These are phyloP conservation scores for Cyanocitta stelleri DNA, from an alignment of 2,113 vertebrate species.

Conservation along the genomic window DNA sequence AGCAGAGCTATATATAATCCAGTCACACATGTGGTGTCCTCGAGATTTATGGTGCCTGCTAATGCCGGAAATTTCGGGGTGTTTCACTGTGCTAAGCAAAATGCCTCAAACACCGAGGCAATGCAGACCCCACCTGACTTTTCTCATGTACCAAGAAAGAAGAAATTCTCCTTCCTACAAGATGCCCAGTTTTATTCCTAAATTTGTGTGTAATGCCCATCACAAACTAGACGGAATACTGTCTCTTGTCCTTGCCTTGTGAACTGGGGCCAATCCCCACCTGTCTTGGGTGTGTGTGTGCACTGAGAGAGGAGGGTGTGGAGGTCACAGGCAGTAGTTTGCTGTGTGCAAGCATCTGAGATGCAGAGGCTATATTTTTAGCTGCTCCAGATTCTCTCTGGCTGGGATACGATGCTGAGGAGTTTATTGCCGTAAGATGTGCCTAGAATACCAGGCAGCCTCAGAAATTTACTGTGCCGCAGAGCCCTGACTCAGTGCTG, in stretches of 20 bases:
- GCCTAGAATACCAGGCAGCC: constrained; percentile 63
- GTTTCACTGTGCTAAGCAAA: constrained; percentile 25
- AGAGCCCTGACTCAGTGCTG: constrained; percentile 54
- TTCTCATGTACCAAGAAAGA: neutral
- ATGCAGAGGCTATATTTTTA: constrained; percentile 67
- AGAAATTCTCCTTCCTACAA: neutral
- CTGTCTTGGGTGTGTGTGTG: neutral
- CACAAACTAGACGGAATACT: neutral
- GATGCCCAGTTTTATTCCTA: neutral
- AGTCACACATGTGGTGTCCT: constrained; percentile 64
- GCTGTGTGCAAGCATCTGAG: constrained; percentile 16
- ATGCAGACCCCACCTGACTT: neutral
- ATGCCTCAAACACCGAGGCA: neutral
- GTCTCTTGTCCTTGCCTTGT: neutral
- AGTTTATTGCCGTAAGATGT: constrained; percentile 64
- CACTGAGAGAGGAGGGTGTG: neutral
- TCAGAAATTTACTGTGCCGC: constrained; percentile 61
- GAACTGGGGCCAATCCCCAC: neutral
- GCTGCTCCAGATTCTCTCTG: constrained; percentile 63
- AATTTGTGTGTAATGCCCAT: neutral
- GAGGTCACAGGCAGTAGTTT: constrained; percentile 31
- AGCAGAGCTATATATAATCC: constrained; percentile 74
- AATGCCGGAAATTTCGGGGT: constrained; percentile 52
- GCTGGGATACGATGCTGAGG: constrained; percentile 56
- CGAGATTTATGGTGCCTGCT: constrained; percentile 61